Base-by-base conservation (phyloP, 2,888 invertebrate species). In the Epiblema foenella region DNA sequence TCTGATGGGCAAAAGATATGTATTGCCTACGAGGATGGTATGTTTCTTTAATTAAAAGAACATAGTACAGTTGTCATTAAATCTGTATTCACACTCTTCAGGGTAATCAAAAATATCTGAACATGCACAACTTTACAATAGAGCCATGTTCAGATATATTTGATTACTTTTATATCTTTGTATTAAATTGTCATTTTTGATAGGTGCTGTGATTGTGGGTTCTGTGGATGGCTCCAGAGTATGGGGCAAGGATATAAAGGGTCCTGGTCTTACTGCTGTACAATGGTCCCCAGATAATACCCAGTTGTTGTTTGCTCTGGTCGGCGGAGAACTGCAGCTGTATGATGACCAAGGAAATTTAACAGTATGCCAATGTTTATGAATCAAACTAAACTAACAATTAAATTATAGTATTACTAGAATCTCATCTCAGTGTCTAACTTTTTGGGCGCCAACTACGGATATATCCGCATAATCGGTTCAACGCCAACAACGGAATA, bases 221-320 rank as follows among this genome's bases (percentile, higher is more conserved):
- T 98, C 99, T 10, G 98, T 99, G 0, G 99, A 99, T 91, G 99
- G 99, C 0, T 99, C 98, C 82, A 95, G 99, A 74, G 97, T 99
- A 46, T 99, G 99, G 99, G 99, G 99, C 4, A 99, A 99, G 88
- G 99, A 99, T 83, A 93, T 99, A 24, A 98, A 98, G 89, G 97
- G 97, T 17, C 95, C 97, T 0, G 95, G 96, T 24, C 89, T 99
- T 20, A 95, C 96, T 29, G 96, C 96, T 17, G 98, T 99, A 0
- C 98, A 98, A 89, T 99, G 99, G 99, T 98, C 99, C 12, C 99
- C 99, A 0, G 98, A 99, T 87, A 97, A 98, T 66, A 96, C 97
- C 75, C 94, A 98, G 57, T 92, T 99, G 12, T 91, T 99, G 1
- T 99, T 99, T 90, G 98, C 98, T 49, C 91, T 98, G 69, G 95